Base-by-base conservation (phyloP, 2,113 vertebrate species). In the Amphiprion ocellaris region DNA sequence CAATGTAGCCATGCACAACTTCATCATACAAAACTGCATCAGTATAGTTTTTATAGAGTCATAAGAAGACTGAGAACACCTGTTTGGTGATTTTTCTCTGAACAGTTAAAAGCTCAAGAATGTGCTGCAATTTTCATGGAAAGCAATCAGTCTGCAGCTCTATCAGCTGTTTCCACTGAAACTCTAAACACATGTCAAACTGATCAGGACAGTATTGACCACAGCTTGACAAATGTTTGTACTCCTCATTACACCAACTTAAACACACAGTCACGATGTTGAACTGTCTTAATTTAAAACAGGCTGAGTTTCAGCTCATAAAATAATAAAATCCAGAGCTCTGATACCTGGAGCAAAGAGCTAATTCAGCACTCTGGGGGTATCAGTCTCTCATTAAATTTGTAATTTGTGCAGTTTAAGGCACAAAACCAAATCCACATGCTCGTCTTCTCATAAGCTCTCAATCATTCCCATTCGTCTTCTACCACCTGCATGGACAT, bases 401-500 rank as follows among this genome's bases (percentile, higher is more conserved):
- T 61, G 56, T 28, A 23, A 41, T 39, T 58, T 69, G 37, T 53
- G 58, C 33, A 73, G 33, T 63, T 63, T 44, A 41, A 60, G 46
- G 50, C n/a, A 72, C 46, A 52, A 52, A 72, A 72, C n/a, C 47
- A 63, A 21, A 23, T 41, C 47, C 33, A 41, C 17, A 53, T 44
- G 47, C 19, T 63, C 12, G 16, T 53, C n/a, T 41, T 53, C 46
- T 24, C 58, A 53, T 62, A 63, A 72, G 19, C 2, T 8, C 39
- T 30, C 11, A 30, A 14, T 69, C 19, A 70, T 46, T 59, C 54
- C 41, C 11, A 15, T 44, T 14, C 15, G 33, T 37, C 33, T 44
- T 14, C 41, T 15, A 44, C 12, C 14, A 28, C 12, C 41, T 49
- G 26, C 26, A 21, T 58, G 41, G 39, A 46, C 2, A 4, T 47